phyloP scores from a whole-genome alignment of 30 jellyfish, hydroid and myxozoan genomes.

The Aurelia aurita region DNA sequence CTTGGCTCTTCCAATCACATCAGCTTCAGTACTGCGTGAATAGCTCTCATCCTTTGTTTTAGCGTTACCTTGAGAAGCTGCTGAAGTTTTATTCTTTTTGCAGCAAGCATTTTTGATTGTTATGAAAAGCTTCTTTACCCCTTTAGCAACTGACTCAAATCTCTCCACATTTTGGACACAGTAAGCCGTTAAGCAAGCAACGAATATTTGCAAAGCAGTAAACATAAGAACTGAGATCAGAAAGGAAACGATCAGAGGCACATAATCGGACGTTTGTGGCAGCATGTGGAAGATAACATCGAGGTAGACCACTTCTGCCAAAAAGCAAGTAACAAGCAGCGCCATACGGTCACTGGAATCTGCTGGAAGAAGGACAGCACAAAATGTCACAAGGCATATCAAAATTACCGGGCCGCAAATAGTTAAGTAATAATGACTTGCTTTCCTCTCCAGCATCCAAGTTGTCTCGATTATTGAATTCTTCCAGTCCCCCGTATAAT shows the following conservation, averaged over 20 bases:
- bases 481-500: neutral
- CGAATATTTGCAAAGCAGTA: slow-evolving; percentile 23
- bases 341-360: slow-evolving; percentile 21
- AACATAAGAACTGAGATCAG: neutral
- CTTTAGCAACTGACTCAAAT: neutral
- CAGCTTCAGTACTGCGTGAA: too few species aligned
- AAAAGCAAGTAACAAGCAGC: slow-evolving; percentile 23
- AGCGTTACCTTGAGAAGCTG: too few species aligned
- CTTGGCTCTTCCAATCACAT: too few species aligned
- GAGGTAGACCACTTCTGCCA: slow-evolving; percentile 24
- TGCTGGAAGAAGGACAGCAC: slow-evolving; percentile 16
- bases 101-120: too few species aligned
- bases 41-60: too few species aligned
- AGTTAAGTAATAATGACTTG: neutral
- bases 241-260: slow-evolving; percentile 15
- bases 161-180: neutral
- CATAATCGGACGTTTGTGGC: slow-evolving; percentile 29
- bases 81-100: too few species aligned
- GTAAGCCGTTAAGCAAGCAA: neutral
- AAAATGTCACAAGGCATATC: neutral
- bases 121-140: too few species aligned
- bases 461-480: neutral
- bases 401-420: slow-evolving; percentile 6
- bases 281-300: slow-evolving; percentile 7
- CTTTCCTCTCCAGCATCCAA: neutral